Conservation (phyloP, 2,797 vertebrate species). For the Rhincodon typus region DNA sequence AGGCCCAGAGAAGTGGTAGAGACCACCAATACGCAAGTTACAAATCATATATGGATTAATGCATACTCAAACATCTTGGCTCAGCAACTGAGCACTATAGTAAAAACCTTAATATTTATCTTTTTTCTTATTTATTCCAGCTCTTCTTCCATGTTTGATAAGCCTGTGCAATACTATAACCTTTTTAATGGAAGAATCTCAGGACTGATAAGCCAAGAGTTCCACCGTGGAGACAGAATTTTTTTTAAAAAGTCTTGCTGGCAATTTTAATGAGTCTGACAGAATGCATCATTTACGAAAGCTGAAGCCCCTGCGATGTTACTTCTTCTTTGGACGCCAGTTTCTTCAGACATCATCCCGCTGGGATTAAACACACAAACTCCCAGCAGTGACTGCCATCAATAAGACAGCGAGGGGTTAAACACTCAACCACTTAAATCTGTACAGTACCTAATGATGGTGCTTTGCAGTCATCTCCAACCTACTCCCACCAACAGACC, state of each 20-base stretch:
- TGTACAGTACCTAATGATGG: slow-evolving; percentile 12
- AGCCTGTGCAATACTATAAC: background rate
- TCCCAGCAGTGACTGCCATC: slow-evolving; percentile 33
- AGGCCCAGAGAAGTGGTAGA: background rate
- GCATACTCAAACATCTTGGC: background rate
- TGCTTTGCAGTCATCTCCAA: slow-evolving; percentile 22
- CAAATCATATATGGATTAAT: background rate
- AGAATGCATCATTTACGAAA: slow-evolving; percentile 32
- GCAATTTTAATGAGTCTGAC: background rate
- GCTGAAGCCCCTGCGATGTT: slow-evolving; percentile 5
- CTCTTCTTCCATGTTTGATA: background rate
- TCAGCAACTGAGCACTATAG: background rate
- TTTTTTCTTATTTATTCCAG: background rate
- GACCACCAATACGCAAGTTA: background rate
- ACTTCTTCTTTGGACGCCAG: slow-evolving; percentile 15
- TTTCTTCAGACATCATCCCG: slow-evolving; percentile 20
- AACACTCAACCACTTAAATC: slow-evolving; percentile 36
- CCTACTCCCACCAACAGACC: slow-evolving; percentile 39
- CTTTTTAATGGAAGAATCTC: background rate
- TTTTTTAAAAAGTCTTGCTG: slow-evolving; percentile 18
- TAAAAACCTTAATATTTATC: background rate
- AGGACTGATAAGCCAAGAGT: background rate
- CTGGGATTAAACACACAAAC: slow-evolving; percentile 26
- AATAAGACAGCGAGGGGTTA: slow-evolving; percentile 34
- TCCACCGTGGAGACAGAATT: background rate